Evolutionary conservation across 1,140 invertebrate species (phyloP), one percentile per base, ranked within the genome.

Genomic region (Diprion similis): DNA sequence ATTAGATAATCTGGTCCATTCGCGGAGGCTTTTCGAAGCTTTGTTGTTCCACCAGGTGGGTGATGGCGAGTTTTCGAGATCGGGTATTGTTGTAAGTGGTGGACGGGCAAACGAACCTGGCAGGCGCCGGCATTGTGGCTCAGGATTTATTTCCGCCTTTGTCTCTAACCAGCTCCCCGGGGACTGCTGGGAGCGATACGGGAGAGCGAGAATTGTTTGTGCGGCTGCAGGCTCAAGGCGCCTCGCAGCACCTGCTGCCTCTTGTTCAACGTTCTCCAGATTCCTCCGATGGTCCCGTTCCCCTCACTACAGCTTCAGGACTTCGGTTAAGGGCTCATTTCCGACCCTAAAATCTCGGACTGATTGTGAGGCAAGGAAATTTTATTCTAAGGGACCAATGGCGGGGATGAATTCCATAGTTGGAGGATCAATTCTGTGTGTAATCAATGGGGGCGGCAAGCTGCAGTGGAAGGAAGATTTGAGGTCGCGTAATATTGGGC

Each of bases 91-190:
- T 66, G 47, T 71, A 72, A n/a, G 19, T 18, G 46, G 48, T 18
- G 59, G 18, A 37, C 51, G 51, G 51, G 51, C 51, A 59, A 59
- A 59, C 51, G 51, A 18, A 73, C 67, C 74, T 47, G 70, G 72
- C 46, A 19, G 66, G 64, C 51, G 67, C 79, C 71, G 73, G 71
- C 70, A 76, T 76, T 70, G 71, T 67, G 66, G 75, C 10, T 46
- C 48, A 59, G 76, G 78, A 80, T 80, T 80, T 80, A 80, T 80
- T 78, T 75, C 70, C 73, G 64, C 73, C 72, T 79, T 79, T 80
- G 73, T 75, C 76, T 76, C 79, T 79, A 79, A 80, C 76, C 79
- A 78, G 70, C 71, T 76, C 79, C 71, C 76, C 6, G 73, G 78
- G 78, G 78, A 78, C 73, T 74, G 73, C 69, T 15, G 19, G 37